Evolutionary conservation across 2,113 vertebrate genomes (phyloP).

Genomic region (Cyanocitta stelleri): DNA sequence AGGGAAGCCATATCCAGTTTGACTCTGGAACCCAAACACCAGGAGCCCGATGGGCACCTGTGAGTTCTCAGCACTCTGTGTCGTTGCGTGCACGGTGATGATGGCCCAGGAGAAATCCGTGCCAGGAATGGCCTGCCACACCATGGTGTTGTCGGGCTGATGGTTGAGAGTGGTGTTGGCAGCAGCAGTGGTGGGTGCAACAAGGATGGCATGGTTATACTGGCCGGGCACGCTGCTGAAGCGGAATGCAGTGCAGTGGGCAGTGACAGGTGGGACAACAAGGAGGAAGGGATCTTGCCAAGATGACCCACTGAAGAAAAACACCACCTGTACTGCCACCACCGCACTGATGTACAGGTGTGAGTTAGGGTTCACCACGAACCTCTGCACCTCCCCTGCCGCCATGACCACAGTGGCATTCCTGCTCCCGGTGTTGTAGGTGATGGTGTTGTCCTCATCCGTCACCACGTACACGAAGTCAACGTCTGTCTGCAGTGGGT

Average conservation of each 20-base stretch:
- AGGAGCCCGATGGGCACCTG: conserved; percentile 53
- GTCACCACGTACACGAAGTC: conserved; percentile 65
- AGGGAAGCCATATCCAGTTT: conserved; percentile 60
- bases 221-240: conserved; percentile 4
- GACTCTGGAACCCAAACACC: conserved; percentile 47
- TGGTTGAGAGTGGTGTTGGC: conserved; percentile 18
- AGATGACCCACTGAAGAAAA: neutral
- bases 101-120: conserved; percentile 70
- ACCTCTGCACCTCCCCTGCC: accelerated
- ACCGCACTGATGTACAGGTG: neutral
- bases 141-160: neutral
- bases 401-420: accelerated
- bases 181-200: neutral
- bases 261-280: neutral
- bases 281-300: conserved; percentile 49
- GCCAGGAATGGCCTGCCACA: conserved; percentile 49
- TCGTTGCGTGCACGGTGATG: neutral
- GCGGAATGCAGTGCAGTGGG: conserved; percentile 62
- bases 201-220: conserved; percentile 53
- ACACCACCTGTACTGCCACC: neutral
- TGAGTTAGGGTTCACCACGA: accelerated
- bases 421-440: neutral
- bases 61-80: neutral
- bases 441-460: conserved; percentile 17
- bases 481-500: neutral